Conservation (phyloP, 1,140 invertebrate species). For the Neotoxoptera formosana region DNA sequence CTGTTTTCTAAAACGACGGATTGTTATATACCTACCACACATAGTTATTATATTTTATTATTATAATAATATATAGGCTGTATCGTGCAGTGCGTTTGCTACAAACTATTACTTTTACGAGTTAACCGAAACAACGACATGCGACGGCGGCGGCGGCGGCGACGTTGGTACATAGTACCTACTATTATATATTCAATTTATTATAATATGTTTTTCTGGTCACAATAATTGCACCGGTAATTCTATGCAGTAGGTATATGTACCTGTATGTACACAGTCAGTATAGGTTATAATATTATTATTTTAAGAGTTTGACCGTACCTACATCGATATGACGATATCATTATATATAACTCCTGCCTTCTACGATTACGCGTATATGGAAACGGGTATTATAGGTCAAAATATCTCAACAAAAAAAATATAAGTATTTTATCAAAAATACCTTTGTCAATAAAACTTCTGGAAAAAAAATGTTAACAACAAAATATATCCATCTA, state of each 20-base stretch:
- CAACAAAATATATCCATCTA: not conserved
- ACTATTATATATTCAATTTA: conserved; percentile 12
- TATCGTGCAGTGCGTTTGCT: not conserved
- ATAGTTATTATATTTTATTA: conserved; percentile 20
- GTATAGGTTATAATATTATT: not conserved
- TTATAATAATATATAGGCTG: conserved; percentile 19
- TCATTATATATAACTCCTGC: not conserved
- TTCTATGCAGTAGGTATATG: not conserved
- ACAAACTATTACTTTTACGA: conserved; percentile 17
- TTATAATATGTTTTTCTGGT: conserved; percentile 2
- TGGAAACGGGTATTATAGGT: not conserved
- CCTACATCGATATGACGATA: too few relatives aligned
- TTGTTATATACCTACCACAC: conserved; percentile 10
- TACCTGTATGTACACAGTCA: not conserved
- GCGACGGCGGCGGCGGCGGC: not conserved
- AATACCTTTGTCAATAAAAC: too few relatives aligned
- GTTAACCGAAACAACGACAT: conserved; percentile 14
- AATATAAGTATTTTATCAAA: too few relatives aligned
- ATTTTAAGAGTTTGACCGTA: not conserved
- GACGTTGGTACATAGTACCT: not conserved
- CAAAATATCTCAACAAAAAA: not conserved
- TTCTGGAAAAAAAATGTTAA: not conserved
- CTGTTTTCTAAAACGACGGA: not conserved
- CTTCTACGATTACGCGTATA: not conserved
- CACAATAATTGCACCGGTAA: not conserved